Evolutionary conservation across 2,797 vertebrate species (phyloP).

Genomic region (Ceyx erithaca): DNA sequence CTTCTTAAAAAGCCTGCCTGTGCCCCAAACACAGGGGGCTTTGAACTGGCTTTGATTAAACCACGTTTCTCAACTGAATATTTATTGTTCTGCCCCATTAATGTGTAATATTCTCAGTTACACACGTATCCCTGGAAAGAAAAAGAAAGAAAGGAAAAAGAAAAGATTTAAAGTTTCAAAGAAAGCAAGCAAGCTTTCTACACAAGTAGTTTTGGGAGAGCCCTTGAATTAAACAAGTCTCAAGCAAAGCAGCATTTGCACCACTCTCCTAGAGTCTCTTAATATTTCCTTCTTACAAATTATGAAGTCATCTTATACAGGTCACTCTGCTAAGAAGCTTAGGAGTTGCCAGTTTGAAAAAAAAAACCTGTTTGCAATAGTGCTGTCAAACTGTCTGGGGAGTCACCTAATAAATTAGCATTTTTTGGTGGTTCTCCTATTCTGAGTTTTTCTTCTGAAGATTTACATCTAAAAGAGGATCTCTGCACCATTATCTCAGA

Average conservation of each 20-base stretch:
- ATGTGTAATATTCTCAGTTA: background rate
- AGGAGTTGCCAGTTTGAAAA: background rate
- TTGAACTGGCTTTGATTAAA: background rate
- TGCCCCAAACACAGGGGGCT: background rate
- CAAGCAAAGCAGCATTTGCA: background rate
- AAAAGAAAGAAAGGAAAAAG: background rate
- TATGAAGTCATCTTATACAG: conserved; percentile 21
- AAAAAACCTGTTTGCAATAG: background rate
- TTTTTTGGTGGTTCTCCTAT: background rate
- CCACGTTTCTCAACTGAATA: accelerated
- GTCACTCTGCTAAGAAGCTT: conserved; percentile 10
- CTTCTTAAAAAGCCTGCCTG: background rate
- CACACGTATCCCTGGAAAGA: background rate
- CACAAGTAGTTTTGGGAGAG: background rate
- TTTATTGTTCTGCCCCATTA: background rate
- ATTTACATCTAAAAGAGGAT: conserved; percentile 4
- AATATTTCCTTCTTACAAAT: background rate
- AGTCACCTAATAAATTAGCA: conserved; percentile 2
- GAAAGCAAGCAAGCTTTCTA: background rate
- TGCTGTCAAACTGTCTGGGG: background rate
- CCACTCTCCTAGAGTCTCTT: background rate
- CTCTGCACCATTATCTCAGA: background rate
- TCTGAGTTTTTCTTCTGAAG: background rate
- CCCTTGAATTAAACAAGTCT: background rate
- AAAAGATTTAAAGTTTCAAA: background rate